Evolutionary conservation across 2,797 vertebrate species (phyloP).

Genomic region (Sarcoramphus papa): DNA sequence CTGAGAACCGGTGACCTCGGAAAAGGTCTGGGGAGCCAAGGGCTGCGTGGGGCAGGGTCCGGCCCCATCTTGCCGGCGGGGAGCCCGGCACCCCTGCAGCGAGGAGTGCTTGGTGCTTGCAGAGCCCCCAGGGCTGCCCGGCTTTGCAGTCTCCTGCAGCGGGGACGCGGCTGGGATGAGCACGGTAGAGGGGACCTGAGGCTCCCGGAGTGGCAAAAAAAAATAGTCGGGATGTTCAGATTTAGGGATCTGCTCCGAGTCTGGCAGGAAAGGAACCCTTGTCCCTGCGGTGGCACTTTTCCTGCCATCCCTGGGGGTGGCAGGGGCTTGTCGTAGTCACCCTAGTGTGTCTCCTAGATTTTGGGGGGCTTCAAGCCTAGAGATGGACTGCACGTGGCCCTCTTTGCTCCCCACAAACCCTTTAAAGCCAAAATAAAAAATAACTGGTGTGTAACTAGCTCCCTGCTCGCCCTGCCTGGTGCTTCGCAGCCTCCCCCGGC

Average conservation of each 20-base stretch:
- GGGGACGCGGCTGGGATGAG: neutral
- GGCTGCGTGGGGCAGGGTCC: fast-evolving
- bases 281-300: neutral
- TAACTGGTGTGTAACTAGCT: neutral
- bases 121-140: fast-evolving
- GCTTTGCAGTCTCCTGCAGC: neutral
- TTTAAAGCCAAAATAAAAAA: neutral
- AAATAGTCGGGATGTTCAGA: fast-evolving
- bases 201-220: fast-evolving
- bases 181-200: fast-evolving
- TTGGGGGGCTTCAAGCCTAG: neutral
- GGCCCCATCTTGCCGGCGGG: fast-evolving
- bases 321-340: neutral
- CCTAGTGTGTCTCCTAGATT: neutral
- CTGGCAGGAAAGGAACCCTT: neutral
- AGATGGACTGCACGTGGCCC: fast-evolving
- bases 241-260: neutral
- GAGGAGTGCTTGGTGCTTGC: neutral
- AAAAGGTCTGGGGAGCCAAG: neutral
- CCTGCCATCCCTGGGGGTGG: neutral
- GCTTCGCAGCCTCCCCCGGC: neutral
- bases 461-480: neutral
- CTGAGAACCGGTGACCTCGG: fast-evolving
- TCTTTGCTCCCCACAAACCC: neutral
- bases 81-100: neutral